Evolutionary conservation across 2,113 vertebrate species (phyloP).

Genomic region (Tinamus guttatus): DNA sequence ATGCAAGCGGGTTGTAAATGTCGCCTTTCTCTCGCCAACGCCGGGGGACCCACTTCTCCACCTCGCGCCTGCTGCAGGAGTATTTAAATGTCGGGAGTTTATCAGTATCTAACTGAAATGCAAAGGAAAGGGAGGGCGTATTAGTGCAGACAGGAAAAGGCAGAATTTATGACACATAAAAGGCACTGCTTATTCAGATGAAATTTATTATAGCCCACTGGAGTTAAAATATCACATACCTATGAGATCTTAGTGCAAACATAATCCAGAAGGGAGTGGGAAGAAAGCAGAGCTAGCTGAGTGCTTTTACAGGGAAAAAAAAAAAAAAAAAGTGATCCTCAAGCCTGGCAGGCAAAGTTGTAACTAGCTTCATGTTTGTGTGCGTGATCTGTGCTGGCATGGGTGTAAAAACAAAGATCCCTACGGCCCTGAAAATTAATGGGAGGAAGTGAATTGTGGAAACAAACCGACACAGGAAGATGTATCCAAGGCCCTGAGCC

Average conservation of each 20-base stretch:
- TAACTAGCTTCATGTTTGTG: neutral
- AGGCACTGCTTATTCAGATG: slow-evolving; percentile 30
- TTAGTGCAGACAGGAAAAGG: neutral
- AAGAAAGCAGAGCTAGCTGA: neutral
- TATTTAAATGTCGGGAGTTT: slow-evolving; percentile 30
- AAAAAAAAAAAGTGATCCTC: neutral
- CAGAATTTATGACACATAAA: slow-evolving; percentile 38
- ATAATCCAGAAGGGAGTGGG: fast-evolving
- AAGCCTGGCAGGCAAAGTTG: neutral
- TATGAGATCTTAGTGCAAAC: neutral
- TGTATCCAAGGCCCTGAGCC: neutral
- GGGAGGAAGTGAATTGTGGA: neutral
- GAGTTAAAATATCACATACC: slow-evolving; percentile 36
- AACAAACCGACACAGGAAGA: neutral
- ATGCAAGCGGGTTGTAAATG: neutral
- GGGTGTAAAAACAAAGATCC: neutral
- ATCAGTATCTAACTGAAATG: slow-evolving; percentile 25
- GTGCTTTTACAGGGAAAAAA: neutral
- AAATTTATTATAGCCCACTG: slow-evolving; percentile 51
- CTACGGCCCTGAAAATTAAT: neutral
- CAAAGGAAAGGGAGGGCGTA: neutral
- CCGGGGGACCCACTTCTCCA: slow-evolving; percentile 21
- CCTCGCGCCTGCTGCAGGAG: neutral
- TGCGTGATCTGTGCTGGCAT: neutral
- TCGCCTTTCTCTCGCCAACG: neutral